These are phyloP conservation scores for Andricus grossulariae DNA, from an alignment of 1,140 invertebrate genomes.

Conservation along the genomic window DNA sequence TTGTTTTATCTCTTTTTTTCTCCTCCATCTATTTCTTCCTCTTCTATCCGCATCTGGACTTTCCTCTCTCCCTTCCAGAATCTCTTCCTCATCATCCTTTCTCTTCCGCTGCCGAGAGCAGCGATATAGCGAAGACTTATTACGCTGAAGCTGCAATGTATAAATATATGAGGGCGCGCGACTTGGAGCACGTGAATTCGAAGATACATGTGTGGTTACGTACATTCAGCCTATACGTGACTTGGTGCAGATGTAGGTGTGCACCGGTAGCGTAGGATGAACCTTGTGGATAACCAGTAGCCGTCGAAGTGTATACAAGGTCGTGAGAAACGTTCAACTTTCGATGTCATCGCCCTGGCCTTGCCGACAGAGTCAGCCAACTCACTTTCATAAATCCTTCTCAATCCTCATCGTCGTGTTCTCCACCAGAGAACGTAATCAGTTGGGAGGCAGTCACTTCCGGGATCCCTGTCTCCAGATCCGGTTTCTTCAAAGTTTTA, in stretches of 20 bases:
- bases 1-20: no score
- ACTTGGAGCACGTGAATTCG: constrained; percentile 24
- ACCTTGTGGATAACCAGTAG: constrained; percentile 58
- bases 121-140: not conserved
- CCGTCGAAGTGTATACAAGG: constrained; percentile 57
- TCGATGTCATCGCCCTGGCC: constrained; percentile 59
- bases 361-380: constrained; percentile 42
- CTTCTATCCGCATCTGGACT: no score
- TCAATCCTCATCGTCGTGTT: not conserved
- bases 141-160: not conserved
- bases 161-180: constrained; percentile 22
- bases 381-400: constrained; percentile 59
- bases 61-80: no score
- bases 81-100: not conserved
- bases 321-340: constrained; percentile 65
- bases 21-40: no score
- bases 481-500: constrained; percentile 53
- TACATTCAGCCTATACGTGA: constrained; percentile 33
- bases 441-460: constrained; percentile 50
- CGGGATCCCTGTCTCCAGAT: constrained; percentile 54
- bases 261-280: constrained; percentile 16
- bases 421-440: constrained; percentile 46
- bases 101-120: not conserved
- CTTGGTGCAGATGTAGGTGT: constrained; percentile 30
- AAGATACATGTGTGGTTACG: not conserved